A percentile compares a stretch with the other conserved stretches of the same genome.
phyloP scores from a whole-genome alignment of 2,797 vertebrate species.

The Alauda arvensis region DNA sequence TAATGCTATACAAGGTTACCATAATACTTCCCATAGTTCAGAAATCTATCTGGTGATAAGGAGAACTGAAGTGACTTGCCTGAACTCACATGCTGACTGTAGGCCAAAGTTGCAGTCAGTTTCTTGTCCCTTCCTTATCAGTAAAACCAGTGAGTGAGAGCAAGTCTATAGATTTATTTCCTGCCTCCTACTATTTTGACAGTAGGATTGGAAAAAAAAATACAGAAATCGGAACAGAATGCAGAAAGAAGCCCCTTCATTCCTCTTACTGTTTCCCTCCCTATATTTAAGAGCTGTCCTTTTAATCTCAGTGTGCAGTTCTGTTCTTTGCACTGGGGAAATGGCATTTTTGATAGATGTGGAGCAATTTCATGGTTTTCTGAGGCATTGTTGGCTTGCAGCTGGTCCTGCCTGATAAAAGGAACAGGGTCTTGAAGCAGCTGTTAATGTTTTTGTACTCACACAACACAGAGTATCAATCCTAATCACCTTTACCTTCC shows the following conservation, averaged over 20 bases:
- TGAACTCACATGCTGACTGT: background rate
- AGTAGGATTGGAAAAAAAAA: background rate
- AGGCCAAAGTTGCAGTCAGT: background rate
- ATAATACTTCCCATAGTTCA: background rate
- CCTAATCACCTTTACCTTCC: background rate
- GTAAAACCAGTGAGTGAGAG: background rate
- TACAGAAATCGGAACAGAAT: background rate
- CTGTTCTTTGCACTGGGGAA: background rate
- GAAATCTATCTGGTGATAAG: background rate
- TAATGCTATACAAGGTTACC: background rate
- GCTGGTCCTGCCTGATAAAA: constrained; percentile 2
- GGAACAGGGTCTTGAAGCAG: background rate
- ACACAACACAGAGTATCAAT: background rate
- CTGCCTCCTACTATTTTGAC: background rate
- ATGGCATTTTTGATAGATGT: background rate
- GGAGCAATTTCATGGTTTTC: background rate
- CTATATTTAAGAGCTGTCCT: background rate
- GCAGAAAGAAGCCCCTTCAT: background rate
- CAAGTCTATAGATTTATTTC: background rate
- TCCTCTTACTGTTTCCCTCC: background rate
- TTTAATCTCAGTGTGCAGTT: background rate
- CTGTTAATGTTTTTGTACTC: background rate
- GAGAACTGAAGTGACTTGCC: background rate
- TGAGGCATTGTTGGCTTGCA: background rate
- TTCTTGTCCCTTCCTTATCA: background rate